Evolutionary conservation across 2,113 vertebrate genomes (phyloP), one percentile per base, ranked within the genome.

Genomic region (Mormyrus iriodes): DNA sequence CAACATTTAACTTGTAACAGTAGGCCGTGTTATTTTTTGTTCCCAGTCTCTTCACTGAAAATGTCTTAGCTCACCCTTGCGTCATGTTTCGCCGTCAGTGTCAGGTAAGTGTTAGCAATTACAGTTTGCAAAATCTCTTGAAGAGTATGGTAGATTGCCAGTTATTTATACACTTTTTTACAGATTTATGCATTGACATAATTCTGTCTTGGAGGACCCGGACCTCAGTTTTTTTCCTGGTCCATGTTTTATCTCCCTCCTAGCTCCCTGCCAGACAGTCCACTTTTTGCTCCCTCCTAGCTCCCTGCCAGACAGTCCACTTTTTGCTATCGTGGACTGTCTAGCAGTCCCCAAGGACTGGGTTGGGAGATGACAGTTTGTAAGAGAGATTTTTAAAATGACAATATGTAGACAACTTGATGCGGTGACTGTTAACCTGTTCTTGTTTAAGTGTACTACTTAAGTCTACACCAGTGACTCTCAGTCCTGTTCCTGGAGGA

Each of bases 71-170:
- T 88, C 98, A 99, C 90, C 98, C 98, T 84, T 99, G 98, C 90
- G 97, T 99, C 91, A 98, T 99, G 90, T 95, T 99, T 51, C 97
- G 98, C 24, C 96, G 98, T 73, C 98, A 99, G 0, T 99, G 98
- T 92, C 98, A 99, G 98, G 98, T 99, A 96, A 91, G 88, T 87
- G 0, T 86, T 12, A 87, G 35, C 39, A 42, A 46, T 42, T 49
- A 19, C 17, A 51, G 49, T 3, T 17, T 42, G 86, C 42, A 8
- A 17, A 69, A 69, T 69, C 61, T 4, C 12, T 31, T 9, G 5
- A 48, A 13, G 13, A 31, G n/a, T 69, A 69, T 69, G 10, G 3
- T 65, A 3, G 61, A 4, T 65, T 9, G 27, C 1, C 73, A 39
- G 6, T 79, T 17, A 19, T 76, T 42, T 9, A 15, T 19, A 39